Base-by-base conservation (phyloP, 1,140 invertebrate species). In the Catajapyx aquilonaris region DNA sequence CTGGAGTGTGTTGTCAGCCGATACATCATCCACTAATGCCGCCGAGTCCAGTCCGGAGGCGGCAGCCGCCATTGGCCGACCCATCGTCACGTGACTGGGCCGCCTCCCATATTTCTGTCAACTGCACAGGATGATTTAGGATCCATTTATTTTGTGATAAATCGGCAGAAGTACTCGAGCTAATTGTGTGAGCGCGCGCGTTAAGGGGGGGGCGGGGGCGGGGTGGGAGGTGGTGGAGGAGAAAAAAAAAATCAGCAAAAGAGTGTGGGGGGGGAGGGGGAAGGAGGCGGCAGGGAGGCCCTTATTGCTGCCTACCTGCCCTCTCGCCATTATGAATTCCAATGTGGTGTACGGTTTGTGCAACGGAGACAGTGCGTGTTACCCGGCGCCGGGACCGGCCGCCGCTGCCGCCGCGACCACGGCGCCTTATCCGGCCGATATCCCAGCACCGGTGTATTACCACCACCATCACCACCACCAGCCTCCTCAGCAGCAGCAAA, bases 401-500 rank as follows among this genome's bases (percentile, higher is more conserved):
- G n/a, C n/a, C n/a, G n/a, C n/a, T n/a, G n/a, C n/a, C n/a, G n/a
- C n/a, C n/a, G n/a, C n/a, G n/a, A n/a, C n/a, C n/a, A n/a, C n/a
- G n/a, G n/a, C n/a, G n/a, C n/a, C n/a, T n/a, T n/a, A n/a, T n/a
- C n/a, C n/a, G n/a, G n/a, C n/a, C n/a, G n/a, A n/a, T n/a, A n/a
- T n/a, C n/a, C n/a, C n/a, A n/a, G n/a, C n/a, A n/a, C n/a, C n/a
- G n/a, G n/a, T n/a, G n/a, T n/a, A n/a, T n/a, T n/a, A n/a, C n/a
- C n/a, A n/a, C n/a, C n/a, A n/a, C n/a, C 46, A 52, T 44, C 44
- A 44, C 23, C 42, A 47, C 23, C 39, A 46, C 34, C 44, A 48
- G 23, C 41, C 45, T 46, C 46, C 43, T 40, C 44, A 46, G 23
- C 53, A 42, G 20, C 51, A 51, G 5, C 48, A 34, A 33, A 41